These are phyloP conservation scores for Hyles vespertilio DNA, from an alignment of 1,140 invertebrate genomes.

Conservation along the genomic window DNA sequence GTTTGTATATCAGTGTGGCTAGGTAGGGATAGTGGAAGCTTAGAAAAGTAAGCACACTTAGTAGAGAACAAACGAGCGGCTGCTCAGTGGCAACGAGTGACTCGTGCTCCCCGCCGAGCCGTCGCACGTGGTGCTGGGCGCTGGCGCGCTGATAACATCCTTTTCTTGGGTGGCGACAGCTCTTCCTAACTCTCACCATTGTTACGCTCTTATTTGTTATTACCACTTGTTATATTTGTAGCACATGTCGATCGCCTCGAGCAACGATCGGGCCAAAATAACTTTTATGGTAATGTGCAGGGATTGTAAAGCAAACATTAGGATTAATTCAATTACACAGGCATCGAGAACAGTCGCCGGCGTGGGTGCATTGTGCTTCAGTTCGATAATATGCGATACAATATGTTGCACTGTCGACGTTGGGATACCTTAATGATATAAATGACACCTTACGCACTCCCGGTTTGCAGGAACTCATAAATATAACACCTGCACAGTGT, in stretches of 20 bases:
- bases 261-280: constrained; percentile 40
- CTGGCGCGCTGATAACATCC: constrained; percentile 24
- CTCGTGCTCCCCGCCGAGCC: constrained; percentile 16
- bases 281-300: constrained; percentile 52
- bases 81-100: too few relatives aligned
- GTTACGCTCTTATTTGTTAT: constrained; percentile 23
- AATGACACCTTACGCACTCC: background rate
- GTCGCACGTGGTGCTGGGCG: constrained; percentile 12
- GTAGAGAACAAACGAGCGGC: too few relatives aligned
- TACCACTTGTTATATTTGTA: too few relatives aligned
- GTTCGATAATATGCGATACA: too few relatives aligned
- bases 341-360: too few relatives aligned
- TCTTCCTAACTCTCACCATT: constrained; percentile 43
- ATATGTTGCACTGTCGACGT: too few relatives aligned
- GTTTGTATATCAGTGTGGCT: too few relatives aligned
- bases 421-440: background rate
- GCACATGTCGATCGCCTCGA: constrained; percentile 20
- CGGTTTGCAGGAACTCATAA: background rate
- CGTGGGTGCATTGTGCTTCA: too few relatives aligned
- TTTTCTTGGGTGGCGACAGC: constrained; percentile 44
- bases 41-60: too few relatives aligned
- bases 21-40: too few relatives aligned
- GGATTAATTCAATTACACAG: constrained; percentile 3
- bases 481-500: background rate
- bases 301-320: constrained; percentile 4